Evolutionary conservation across 2,797 vertebrate genomes (phyloP), one percentile per base, ranked within the genome.

Genomic region (Takifugu ocellatus): DNA sequence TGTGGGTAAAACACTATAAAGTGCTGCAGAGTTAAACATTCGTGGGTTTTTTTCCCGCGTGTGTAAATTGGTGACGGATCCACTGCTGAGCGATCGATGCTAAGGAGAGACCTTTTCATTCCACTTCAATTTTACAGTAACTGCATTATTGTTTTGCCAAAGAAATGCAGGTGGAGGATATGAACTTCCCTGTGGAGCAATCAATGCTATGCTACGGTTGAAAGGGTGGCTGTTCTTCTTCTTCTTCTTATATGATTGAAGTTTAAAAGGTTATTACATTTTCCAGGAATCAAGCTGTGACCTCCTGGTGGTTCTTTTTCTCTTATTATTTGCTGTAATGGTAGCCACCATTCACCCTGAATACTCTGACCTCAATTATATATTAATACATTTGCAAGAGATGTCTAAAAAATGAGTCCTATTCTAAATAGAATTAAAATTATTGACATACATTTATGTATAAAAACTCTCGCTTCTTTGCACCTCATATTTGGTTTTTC

Each of bases 181-280:
- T 63, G 49, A 50, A 54, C 46, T 45, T 24, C 46, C 47, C 66
- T 33, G 4, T 36, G 10, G 51, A 48, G 43, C 33, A 6, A 53
- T 72, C 63, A 36, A 70, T 70, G 56, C 43, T 50, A 33, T 43
- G 61, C 36, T 61, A 49, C 12, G 33, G 57, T 48, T 51, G 57
- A 61, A 63, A 70, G 59, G 63, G 49, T 59, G 50, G 49, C 54
- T 66, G 51, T 60, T 67, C 17, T 64, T 73, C 52, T 62, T 73
- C 52, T 62, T 65, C 46, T 26, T 47, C 27, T 66, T 31, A 72
- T 67, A 55, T 49, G 61, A 74, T 64, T 51, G 52, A 53, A 46
- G 60, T 49, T 57, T 53, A 63, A 75, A 68, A 74, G 67, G 63
- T 70, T 50, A 59, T 47, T 74, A 25, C 21, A 33, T 75, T 82